Percentiles rank a stretch among this genome's conserved stretches.
Evolutionary conservation across 2,113 vertebrate genomes (phyloP).

Genomic region (Alosa alosa): DNA sequence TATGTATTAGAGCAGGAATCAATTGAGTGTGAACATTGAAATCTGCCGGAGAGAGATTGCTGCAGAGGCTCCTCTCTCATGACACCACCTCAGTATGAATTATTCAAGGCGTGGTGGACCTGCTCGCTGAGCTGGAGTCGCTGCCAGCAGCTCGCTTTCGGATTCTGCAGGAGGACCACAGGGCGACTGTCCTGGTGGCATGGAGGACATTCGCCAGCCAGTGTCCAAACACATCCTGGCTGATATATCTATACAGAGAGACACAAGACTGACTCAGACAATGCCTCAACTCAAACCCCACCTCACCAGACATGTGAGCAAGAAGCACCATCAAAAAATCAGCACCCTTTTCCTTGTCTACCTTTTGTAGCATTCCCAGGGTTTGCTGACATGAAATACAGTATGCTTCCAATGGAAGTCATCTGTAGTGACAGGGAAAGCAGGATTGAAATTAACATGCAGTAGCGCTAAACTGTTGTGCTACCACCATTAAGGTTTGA

Average conservation of each 20-base stretch:
- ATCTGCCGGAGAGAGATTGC: conserved; percentile 53
- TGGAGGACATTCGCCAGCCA: conserved; percentile 42
- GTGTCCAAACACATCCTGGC: conserved; percentile 33
- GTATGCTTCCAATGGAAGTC: background rate
- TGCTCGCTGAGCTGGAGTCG: conserved; percentile 36
- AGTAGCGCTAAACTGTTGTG: background rate
- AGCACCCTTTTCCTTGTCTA: background rate
- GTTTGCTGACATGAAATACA: background rate
- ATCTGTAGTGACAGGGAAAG: background rate
- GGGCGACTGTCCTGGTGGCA: conserved; percentile 42
- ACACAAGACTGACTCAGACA: conserved; percentile 22
- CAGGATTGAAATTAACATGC: background rate
- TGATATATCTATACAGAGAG: conserved; percentile 21
- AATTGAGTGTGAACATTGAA: conserved; percentile 59
- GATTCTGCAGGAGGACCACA: conserved; percentile 47
- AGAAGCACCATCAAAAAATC: background rate
- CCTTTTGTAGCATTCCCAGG: background rate
- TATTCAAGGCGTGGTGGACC: conserved; percentile 52
- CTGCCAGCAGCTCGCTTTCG: conserved; percentile 47
- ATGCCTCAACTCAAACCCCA: conserved; percentile 28
- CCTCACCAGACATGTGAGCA: background rate
- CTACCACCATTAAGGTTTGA: background rate
- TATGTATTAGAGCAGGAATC: conserved; percentile 42
- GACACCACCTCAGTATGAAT: conserved; percentile 55
- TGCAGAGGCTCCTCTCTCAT: conserved; percentile 44